Evolutionary conservation across 2,888 invertebrate genomes (phyloP).

Genomic region (Sinodicranocentrus sp.): DNA sequence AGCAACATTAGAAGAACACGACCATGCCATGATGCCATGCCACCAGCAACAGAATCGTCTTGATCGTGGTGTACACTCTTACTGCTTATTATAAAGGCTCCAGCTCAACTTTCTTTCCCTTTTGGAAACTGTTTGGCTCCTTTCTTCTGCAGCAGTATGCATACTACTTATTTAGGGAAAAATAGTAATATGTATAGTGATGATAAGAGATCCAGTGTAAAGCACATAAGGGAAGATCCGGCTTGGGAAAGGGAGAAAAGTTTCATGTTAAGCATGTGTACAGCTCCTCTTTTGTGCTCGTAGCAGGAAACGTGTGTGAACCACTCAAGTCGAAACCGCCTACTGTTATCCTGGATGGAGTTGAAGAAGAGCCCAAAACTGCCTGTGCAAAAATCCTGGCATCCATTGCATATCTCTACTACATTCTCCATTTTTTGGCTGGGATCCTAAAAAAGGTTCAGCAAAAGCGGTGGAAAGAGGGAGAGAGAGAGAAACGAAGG

Average conservation of each 20-base stretch:
- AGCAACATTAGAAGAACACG: too few species aligned
- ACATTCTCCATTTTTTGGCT: slow-evolving; percentile 46
- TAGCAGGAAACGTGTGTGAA: slow-evolving; percentile 51
- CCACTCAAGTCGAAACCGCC: slow-evolving; percentile 57
- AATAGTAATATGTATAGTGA: too few species aligned
- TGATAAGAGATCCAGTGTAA: neutral
- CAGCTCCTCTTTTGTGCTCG: neutral
- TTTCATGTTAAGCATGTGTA: slow-evolving; percentile 2
- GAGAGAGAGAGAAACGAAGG: too few species aligned
- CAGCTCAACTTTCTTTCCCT: neutral
- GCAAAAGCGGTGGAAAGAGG: neutral
- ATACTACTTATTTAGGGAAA: too few species aligned
- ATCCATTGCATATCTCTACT: slow-evolving; percentile 12
- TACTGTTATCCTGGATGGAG: slow-evolving; percentile 26
- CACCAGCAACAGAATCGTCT: neutral
- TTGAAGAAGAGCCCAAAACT: slow-evolving; percentile 5
- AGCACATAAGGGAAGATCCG: slow-evolving; percentile 9
- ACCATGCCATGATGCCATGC: too few species aligned
- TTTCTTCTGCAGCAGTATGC: neutral
- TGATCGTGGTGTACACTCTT: too few species aligned
- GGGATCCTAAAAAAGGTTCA: slow-evolving; percentile 40
- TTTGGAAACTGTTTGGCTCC: neutral
- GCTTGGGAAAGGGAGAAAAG: neutral
- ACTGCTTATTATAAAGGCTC: too few species aligned
- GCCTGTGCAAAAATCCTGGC: slow-evolving; percentile 16